Conservation (phyloP, 2,797 vertebrate species). For the Mormyrops boulengeri region DNA sequence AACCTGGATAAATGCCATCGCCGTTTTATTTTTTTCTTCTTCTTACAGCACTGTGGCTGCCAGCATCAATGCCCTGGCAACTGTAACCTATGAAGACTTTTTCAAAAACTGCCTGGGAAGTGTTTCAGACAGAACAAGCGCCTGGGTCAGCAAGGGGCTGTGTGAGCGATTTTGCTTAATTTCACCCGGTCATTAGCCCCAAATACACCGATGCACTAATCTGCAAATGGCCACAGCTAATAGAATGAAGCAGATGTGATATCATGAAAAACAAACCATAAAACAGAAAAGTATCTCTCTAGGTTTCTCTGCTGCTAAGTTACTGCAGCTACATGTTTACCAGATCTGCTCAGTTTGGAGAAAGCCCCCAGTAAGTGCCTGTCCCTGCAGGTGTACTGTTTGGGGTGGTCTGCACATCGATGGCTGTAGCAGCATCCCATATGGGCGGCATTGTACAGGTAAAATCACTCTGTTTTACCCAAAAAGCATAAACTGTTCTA, state of each 20-base stretch:
- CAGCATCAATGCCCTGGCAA: conserved; percentile 77
- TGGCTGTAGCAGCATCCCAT: conserved; percentile 65
- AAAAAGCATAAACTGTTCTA: neutral
- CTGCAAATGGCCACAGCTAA: neutral
- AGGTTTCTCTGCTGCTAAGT: neutral
- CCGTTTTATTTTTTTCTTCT: neutral
- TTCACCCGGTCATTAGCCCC: neutral
- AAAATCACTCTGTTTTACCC: conserved; percentile 22
- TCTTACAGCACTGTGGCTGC: conserved; percentile 68
- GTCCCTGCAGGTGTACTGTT: conserved; percentile 63
- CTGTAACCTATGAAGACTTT: conserved; percentile 76
- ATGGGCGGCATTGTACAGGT: conserved; percentile 76
- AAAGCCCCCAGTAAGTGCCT: neutral
- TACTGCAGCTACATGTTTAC: neutral
- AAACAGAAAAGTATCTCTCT: neutral
- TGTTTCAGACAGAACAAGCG: conserved; percentile 59
- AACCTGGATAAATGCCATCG: neutral
- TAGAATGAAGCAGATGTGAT: neutral
- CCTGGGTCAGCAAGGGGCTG: conserved; percentile 76
- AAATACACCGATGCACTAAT: too few relatives aligned
- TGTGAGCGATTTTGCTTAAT: conserved; percentile 55
- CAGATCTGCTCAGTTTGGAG: neutral
- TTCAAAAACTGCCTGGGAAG: conserved; percentile 62
- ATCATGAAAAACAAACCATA: neutral
- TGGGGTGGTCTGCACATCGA: conserved; percentile 62